A percentile compares a stretch with the other conserved stretches of the same genome.
phyloP scores from a whole-genome alignment of 2,113 vertebrate species.

The Castor canadensis region DNA sequence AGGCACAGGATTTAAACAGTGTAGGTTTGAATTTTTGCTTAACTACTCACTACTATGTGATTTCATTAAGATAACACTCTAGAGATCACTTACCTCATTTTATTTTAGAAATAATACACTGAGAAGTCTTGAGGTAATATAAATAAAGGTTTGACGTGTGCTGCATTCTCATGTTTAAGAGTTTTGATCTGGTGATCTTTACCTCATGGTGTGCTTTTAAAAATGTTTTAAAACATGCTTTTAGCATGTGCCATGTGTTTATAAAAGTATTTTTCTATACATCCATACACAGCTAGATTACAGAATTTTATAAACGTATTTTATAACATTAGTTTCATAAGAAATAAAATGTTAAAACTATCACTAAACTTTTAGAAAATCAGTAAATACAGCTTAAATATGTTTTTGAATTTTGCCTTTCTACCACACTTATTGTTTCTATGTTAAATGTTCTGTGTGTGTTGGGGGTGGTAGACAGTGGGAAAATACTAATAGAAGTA shows the following conservation, averaged over 20 bases:
- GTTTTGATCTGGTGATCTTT: neutral
- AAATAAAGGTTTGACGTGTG: neutral
- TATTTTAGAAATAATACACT: neutral
- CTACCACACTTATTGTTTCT: neutral
- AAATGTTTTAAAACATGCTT: neutral
- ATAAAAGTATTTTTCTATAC: neutral
- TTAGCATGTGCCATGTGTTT: neutral
- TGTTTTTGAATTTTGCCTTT: neutral
- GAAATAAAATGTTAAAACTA: neutral
- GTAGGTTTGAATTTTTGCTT: neutral
- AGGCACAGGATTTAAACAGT: neutral
- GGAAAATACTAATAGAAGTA: neutral
- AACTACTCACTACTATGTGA: neutral
- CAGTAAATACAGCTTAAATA: neutral
- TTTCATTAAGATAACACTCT: constrained; percentile 5
- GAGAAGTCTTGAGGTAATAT: neutral
- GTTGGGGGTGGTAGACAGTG: neutral
- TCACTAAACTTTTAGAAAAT: neutral
- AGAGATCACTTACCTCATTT: neutral
- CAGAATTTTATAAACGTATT: neutral
- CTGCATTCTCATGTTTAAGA: neutral
- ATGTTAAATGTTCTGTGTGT: neutral
- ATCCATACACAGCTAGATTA: neutral
- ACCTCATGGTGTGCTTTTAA: neutral
- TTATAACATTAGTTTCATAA: neutral